A percentile compares a stretch with the other conserved stretches of the same genome.
These are phyloP conservation scores for Lysandra bellargus DNA, from an alignment of 2,888 invertebrate species.

Conservation along the genomic window DNA sequence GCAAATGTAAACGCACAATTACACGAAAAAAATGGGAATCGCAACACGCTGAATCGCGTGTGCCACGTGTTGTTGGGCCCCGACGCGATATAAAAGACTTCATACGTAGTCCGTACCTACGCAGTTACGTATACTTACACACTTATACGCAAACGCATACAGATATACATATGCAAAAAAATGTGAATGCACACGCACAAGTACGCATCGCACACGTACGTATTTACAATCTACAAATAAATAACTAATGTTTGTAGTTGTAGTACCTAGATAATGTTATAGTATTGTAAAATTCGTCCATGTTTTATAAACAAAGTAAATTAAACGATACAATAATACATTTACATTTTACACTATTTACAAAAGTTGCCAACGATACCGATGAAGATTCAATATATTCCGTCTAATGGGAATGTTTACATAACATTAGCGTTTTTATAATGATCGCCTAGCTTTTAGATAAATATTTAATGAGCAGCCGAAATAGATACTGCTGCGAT, in stretches of 20 bases:
- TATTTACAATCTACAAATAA: background rate
- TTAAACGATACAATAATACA: background rate
- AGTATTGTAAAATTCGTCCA: background rate
- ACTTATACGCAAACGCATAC: background rate
- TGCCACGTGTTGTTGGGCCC: background rate
- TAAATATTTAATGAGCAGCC: constrained; percentile 56
- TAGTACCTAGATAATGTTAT: background rate
- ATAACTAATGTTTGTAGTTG: background rate
- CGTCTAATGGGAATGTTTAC: constrained; percentile 7
- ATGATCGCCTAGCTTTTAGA: constrained; percentile 33
- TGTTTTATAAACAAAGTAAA: background rate
- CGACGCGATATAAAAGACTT: background rate
- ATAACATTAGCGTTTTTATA: constrained; percentile 24
- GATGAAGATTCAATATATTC: constrained; percentile 23
- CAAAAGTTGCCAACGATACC: background rate
- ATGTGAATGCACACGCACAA: background rate
- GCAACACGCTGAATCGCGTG: background rate
- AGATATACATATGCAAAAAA: background rate
- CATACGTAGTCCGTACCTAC: background rate
- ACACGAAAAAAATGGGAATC: background rate
- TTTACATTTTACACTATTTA: background rate
- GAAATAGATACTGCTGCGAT: constrained; percentile 68
- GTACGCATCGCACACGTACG: too few relatives aligned
- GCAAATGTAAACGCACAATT: background rate
- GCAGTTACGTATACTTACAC: background rate